Evolutionary conservation across 2,797 vertebrate genomes (phyloP).

Genomic region (Erpetoichthys calabaricus): DNA sequence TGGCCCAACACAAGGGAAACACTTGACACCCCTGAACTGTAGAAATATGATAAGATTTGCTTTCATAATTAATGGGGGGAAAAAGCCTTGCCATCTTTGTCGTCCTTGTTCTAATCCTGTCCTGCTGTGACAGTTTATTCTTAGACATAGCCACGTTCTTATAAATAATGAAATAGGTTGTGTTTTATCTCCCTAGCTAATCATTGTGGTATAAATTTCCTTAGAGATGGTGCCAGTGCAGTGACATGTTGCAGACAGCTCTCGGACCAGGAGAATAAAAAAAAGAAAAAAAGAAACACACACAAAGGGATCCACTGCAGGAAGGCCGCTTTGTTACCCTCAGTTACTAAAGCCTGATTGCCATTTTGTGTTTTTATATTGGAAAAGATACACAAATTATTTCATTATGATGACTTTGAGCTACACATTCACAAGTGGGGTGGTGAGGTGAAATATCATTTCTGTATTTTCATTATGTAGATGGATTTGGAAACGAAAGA

Average conservation of each 20-base stretch:
- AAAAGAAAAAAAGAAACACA: too few relatives aligned
- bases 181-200: conserved; percentile 33
- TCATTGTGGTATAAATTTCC: conserved; percentile 27
- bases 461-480: too few relatives aligned
- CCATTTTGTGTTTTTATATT: too few relatives aligned
- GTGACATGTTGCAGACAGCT: conserved; percentile 18
- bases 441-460: too few relatives aligned
- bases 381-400: too few relatives aligned
- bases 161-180: conserved; percentile 39
- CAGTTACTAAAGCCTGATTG: too few relatives aligned
- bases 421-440: too few relatives aligned
- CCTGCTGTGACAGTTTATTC: conserved; percentile 29
- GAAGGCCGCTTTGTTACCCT: too few relatives aligned
- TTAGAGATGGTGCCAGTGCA: conserved; percentile 25
- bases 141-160: conserved; percentile 31
- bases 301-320: too few relatives aligned
- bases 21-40: conserved; percentile 19
- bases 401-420: too few relatives aligned
- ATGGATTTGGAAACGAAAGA: too few relatives aligned
- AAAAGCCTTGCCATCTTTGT: conserved; percentile 21
- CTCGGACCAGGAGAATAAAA: conserved; percentile 5
- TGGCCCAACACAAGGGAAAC: conserved; percentile 15
- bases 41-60: conserved; percentile 40
- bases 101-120: conserved; percentile 50
- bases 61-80: conserved; percentile 61